Evolutionary conservation across 2,797 vertebrate species (phyloP).

Genomic region (Microctenopoma stevenorrisi): DNA sequence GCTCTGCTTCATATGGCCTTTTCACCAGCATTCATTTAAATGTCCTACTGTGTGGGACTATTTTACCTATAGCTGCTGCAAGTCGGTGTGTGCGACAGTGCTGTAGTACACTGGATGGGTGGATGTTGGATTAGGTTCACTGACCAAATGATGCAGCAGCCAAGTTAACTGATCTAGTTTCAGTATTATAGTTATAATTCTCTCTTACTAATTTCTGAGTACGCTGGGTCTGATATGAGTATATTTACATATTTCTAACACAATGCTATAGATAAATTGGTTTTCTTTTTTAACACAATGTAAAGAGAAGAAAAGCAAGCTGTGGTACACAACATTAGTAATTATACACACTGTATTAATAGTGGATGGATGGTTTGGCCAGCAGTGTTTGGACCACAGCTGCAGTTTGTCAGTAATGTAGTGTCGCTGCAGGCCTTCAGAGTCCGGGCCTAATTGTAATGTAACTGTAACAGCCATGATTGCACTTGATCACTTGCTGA

Average conservation of each 20-base stretch:
- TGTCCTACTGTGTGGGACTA: neutral
- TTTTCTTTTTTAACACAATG: neutral
- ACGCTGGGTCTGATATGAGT: neutral
- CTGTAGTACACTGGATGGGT: neutral
- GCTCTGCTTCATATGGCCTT: neutral
- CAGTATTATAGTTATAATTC: neutral
- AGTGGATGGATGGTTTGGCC: constrained; percentile 5
- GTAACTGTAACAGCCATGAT: neutral
- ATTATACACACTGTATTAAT: constrained; percentile 1
- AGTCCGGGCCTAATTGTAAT: constrained; percentile 13
- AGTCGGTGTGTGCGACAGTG: neutral
- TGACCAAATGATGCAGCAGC: neutral
- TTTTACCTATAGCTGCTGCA: neutral
- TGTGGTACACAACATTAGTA: too few species aligned
- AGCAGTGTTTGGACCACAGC: constrained; percentile 23
- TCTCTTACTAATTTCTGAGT: constrained; percentile 3
- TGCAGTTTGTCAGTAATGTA: constrained; percentile 20
- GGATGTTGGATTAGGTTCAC: neutral
- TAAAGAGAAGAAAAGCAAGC: neutral
- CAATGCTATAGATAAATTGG: neutral
- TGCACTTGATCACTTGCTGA: constrained; percentile 8
- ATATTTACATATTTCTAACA: neutral
- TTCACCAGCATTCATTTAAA: neutral
- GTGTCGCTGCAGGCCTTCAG: neutral
- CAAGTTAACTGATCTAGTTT: neutral